Evolutionary conservation across 92 coral and sea anemone genomes (phyloP), one percentile per base, ranked within the genome.

Genomic region (Zoanthus sociatus): DNA sequence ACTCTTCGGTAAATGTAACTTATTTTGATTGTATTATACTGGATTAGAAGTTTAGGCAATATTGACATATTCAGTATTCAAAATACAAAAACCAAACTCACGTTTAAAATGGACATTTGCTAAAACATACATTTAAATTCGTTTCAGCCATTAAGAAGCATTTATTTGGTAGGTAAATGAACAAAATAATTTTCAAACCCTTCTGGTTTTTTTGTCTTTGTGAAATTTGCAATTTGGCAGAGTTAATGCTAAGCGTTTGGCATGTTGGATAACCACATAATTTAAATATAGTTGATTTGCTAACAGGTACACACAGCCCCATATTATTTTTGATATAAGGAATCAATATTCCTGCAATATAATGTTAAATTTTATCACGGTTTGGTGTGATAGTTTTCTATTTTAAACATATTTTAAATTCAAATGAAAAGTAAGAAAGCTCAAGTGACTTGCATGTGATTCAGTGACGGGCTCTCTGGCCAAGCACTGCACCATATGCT

Each of bases 321-420:
- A 66, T 64, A 58, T 74, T 81, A 81, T 81, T 81, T 81, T 81
- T 81, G 85, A 81, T 81, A 81, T 81, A 47, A 77, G 71, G 85
- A 81, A 71, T 66, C 44, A 42, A 73, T 81, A 81, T 81, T 47
- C 75, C 53, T 20, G 15, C 30, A 1, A 45, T 63, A 48, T 78
- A 81, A 6, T 81, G 51, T 46, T 64, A 79, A 44, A 14, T 64
- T 46, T 67, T 79, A 11, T 4, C 26, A 18, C 85, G 11, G 21
- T 46, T 66, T 48, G 53, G 60, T 67, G 60, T 32, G 44, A n/a
- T 68, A 48, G n/a, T 44, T 7, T 67, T 46, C 33, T 21, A 31
- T 81, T 81, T 44, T 30, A 44, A 44, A 66, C 60, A 54, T 37
- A 37, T 66, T 13, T 50, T n/a, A 6, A 17, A 45, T 55, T 21